Evolutionary conservation across 2,113 vertebrate genomes (phyloP).

Genomic region (Lipotes vexillifer): DNA sequence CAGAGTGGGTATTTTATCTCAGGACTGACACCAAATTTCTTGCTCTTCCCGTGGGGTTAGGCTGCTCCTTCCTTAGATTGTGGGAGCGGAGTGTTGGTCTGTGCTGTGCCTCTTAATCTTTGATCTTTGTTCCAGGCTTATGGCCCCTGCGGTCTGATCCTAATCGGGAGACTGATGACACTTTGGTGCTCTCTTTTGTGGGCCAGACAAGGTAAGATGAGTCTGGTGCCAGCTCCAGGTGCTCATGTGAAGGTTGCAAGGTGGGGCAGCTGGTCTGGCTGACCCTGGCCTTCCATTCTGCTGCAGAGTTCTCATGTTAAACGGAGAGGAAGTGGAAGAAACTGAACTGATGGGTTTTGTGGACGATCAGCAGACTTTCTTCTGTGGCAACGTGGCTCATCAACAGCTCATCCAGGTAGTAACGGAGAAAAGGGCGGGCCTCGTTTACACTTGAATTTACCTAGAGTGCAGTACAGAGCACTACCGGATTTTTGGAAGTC

Average conservation of each 20-base stretch:
- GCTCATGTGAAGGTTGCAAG: fast-evolving
- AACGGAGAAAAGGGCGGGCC: not conserved
- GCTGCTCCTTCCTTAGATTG: not conserved
- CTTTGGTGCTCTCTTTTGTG: slow-evolving; percentile 96
- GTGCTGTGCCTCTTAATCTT: not conserved
- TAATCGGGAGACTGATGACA: slow-evolving; percentile 93
- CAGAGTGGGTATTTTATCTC: not conserved
- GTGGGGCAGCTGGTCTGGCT: not conserved
- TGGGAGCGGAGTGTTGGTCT: not conserved
- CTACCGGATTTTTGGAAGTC: not conserved
- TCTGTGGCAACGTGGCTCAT: slow-evolving; percentile 96
- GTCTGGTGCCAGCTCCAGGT: too few relatives aligned
- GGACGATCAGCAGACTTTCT: slow-evolving; percentile 98
- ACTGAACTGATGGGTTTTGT: slow-evolving; percentile 96
- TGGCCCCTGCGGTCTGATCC: slow-evolving; percentile 96
- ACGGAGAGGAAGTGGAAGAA: slow-evolving; percentile 97
- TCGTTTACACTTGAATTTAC: not conserved
- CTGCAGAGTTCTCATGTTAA: slow-evolving; percentile 94
- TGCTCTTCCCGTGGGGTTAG: fast-evolving
- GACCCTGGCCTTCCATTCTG: not conserved
- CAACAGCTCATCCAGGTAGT: slow-evolving; percentile 96
- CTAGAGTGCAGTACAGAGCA: not conserved
- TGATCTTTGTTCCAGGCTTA: slow-evolving; percentile 82
- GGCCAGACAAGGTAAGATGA: slow-evolving; percentile 94
- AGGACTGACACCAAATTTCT: not conserved